Percentiles rank a stretch among this genome's conserved stretches.
Evolutionary conservation across 2,113 vertebrate species (phyloP).

Genomic region (Galbula dea): DNA sequence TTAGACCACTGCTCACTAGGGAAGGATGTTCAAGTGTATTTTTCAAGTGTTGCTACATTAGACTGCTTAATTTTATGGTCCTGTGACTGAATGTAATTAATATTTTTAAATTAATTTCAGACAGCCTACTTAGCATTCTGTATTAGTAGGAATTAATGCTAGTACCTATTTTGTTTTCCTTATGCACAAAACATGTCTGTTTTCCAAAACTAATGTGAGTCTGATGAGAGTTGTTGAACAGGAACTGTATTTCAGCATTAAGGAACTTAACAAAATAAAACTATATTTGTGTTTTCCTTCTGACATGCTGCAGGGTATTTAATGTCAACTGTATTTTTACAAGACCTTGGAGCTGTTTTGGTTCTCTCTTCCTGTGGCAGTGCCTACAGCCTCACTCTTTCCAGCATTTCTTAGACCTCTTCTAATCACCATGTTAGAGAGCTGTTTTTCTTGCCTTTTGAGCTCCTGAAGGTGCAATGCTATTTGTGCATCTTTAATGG

Average conservation of each 20-base stretch:
- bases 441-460: background rate
- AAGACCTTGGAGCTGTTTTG: background rate
- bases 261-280: background rate
- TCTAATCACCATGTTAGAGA: background rate
- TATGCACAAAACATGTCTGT: background rate
- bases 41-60: conserved; percentile 46
- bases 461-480: background rate
- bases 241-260: background rate
- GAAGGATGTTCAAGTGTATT: conserved; percentile 32
- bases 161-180: background rate
- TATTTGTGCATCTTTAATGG: background rate
- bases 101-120: conserved; percentile 38
- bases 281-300: background rate
- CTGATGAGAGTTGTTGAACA: background rate
- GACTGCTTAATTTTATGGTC: conserved; percentile 36
- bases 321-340: background rate
- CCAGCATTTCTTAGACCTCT: background rate
- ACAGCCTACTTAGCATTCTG: background rate
- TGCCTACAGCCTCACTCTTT: background rate
- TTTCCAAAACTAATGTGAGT: background rate
- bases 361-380: background rate
- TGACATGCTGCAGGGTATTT: background rate
- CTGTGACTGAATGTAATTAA: conserved; percentile 39
- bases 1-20: background rate
- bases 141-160: background rate